Evolutionary conservation across 2,888 invertebrate species (phyloP).

Genomic region (Mythimna impura): DNA sequence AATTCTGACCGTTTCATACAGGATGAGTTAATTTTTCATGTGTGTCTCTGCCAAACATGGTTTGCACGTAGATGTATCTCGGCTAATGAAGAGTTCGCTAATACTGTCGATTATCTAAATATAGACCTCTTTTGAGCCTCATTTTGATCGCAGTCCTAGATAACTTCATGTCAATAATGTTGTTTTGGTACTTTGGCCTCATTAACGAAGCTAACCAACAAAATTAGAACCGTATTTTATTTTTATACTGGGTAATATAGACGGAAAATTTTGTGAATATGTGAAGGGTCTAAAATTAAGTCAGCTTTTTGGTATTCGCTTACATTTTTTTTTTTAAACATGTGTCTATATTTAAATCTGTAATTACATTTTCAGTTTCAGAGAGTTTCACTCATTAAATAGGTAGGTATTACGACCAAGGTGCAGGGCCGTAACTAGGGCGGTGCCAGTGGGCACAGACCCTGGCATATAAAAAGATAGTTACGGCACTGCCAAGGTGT

Average conservation of each 20-base stretch:
- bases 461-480: too few relatives aligned
- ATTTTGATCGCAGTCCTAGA: slow-evolving; percentile 32
- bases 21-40: slow-evolving; percentile 55
- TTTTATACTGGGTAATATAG: slow-evolving; percentile 6
- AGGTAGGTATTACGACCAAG: too few relatives aligned
- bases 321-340: background rate
- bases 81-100: slow-evolving; percentile 39
- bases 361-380: background rate
- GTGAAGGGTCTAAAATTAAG: background rate
- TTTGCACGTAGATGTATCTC: slow-evolving; percentile 21
- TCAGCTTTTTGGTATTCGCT: background rate
- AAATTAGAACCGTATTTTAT: slow-evolving; percentile 14
- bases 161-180: slow-evolving; percentile 8
- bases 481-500: background rate
- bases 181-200: slow-evolving; percentile 17
- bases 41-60: slow-evolving; percentile 42
- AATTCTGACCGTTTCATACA: slow-evolving; percentile 53
- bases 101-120: slow-evolving; percentile 13
- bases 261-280: background rate
- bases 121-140: slow-evolving; percentile 27
- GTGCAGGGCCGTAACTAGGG: too few relatives aligned
- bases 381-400: too few relatives aligned
- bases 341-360: background rate
- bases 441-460: too few relatives aligned
- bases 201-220: slow-evolving; percentile 14